phyloP scores from a whole-genome alignment of 2,113 vertebrate genomes.

The Bubalus kerabau region DNA sequence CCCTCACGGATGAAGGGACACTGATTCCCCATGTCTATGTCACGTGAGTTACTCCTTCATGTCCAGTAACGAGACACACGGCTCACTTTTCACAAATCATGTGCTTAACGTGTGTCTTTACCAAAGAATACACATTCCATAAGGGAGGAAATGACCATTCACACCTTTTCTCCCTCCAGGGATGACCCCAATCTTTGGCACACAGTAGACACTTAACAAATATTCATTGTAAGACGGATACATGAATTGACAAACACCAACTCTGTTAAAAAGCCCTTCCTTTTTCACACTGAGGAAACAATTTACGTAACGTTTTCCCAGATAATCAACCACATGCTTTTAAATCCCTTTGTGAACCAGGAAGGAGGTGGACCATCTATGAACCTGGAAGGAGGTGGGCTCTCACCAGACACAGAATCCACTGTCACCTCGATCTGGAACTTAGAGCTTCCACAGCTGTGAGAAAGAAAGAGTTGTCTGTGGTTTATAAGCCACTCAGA shows the following conservation, averaged over 20 bases:
- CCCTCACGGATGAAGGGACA: accelerated
- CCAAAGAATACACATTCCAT: neutral
- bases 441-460: neutral
- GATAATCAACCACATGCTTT: neutral
- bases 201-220: neutral
- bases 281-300: neutral
- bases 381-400: too few species aligned
- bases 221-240: accelerated
- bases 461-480: too few species aligned
- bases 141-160: neutral
- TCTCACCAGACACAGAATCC: accelerated
- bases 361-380: neutral
- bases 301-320: accelerated
- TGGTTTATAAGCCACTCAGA: accelerated
- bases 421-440: accelerated
- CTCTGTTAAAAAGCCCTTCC: neutral
- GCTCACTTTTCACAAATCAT: neutral
- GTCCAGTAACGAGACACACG: neutral
- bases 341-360: neutral
- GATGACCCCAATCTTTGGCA: neutral
- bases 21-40: accelerated
- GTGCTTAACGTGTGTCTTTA: neutral
- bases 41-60: accelerated
- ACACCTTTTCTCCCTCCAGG: neutral
- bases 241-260: neutral